Evolutionary conservation across 92 coral and sea anemone species (phyloP).

Genomic region (Metridium senile): DNA sequence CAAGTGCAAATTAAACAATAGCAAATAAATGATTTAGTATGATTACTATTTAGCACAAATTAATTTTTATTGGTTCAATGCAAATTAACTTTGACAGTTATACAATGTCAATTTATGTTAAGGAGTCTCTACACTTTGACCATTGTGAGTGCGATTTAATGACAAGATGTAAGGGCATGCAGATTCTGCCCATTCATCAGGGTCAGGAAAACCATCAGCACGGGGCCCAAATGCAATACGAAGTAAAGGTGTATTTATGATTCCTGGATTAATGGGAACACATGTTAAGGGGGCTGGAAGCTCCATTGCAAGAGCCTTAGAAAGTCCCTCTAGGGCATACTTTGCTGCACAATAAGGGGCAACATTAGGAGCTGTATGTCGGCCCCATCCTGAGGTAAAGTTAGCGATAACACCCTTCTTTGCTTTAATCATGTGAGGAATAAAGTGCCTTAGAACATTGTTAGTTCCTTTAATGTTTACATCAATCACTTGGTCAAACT

Average conservation of each 20-base stretch:
- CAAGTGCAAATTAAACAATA: too few relatives aligned
- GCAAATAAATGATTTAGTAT: too few relatives aligned
- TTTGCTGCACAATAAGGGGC: constrained; percentile 85
- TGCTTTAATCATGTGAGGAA: constrained; percentile 74
- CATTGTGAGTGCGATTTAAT: constrained; percentile 64
- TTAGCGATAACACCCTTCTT: constrained; percentile 68
- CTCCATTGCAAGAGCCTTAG: constrained; percentile 83
- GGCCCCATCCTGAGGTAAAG: constrained; percentile 81
- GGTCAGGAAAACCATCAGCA: constrained; percentile 35
- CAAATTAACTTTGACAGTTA: too few relatives aligned
- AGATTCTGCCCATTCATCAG: constrained; percentile 71
- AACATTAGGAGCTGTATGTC: constrained; percentile 59
- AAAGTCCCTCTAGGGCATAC: constrained; percentile 81
- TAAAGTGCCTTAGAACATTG: constrained; percentile 73
- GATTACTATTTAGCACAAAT: too few relatives aligned
- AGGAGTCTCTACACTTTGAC: constrained; percentile 48
- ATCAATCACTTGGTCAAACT: constrained; percentile 69
- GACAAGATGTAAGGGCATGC: constrained; percentile 80
- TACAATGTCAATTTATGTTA: background rate
- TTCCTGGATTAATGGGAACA: constrained; percentile 80
- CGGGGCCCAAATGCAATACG: constrained; percentile 57
- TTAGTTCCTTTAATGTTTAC: constrained; percentile 80
- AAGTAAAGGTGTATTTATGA: constrained; percentile 69
- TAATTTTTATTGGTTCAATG: too few relatives aligned
- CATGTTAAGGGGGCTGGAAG: constrained; percentile 77